phyloP scores from a whole-genome alignment of 2,113 vertebrate genomes.

The Pangasianodon hypophthalmus region DNA sequence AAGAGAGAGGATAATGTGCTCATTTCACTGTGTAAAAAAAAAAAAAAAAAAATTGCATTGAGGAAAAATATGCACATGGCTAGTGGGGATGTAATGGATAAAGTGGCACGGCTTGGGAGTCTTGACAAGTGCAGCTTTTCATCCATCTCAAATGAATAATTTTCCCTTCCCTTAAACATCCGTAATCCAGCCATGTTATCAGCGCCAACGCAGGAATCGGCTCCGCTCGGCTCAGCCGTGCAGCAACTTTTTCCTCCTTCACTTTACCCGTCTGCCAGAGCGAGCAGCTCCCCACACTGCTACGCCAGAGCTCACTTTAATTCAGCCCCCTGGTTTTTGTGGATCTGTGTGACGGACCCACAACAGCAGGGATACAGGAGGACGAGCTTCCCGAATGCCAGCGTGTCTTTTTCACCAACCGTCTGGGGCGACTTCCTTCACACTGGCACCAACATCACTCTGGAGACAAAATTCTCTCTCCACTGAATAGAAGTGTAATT shows the following conservation, averaged over 20 bases:
- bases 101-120: constrained; percentile 78
- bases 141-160: constrained; percentile 81
- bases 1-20: constrained; percentile 70
- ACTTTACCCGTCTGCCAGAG: constrained; percentile 71
- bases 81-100: constrained; percentile 77
- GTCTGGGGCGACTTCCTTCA: constrained; percentile 73
- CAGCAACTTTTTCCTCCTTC: constrained; percentile 71
- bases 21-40: constrained; percentile 64
- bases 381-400: constrained; percentile 74
- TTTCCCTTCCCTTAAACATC: constrained; percentile 80
- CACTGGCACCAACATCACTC: constrained; percentile 64
- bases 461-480: constrained; percentile 61
- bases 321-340: constrained; percentile 58
- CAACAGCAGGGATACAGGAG: constrained; percentile 75
- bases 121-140: constrained; percentile 80
- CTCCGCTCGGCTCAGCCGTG: constrained; percentile 63
- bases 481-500: constrained; percentile 49
- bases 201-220: constrained; percentile 76
- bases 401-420: constrained; percentile 71
- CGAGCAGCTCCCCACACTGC: constrained; percentile 14
- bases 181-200: constrained; percentile 81
- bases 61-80: constrained; percentile 75
- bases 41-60: constrained; percentile 61
- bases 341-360: constrained; percentile 76
- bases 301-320: constrained; percentile 29